Conservation (phyloP, 2,797 vertebrate species). For the Peromyscus attwateri region DNA sequence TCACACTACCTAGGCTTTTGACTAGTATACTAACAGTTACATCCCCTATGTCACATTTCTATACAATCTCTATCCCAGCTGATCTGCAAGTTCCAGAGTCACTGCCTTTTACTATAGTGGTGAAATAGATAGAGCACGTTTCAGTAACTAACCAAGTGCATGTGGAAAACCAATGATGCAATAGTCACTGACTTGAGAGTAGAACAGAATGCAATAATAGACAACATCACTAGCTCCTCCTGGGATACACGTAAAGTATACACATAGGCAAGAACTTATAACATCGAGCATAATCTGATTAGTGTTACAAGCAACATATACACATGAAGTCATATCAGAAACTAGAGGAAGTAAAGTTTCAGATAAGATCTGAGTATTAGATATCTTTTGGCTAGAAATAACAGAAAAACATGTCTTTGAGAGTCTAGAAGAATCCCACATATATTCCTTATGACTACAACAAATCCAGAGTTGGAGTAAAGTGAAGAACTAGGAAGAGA, state of each 20-base stretch:
- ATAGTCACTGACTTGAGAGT: not conserved
- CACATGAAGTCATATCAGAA: not conserved
- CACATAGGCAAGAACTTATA: not conserved
- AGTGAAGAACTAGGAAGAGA: not conserved
- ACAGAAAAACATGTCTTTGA: not conserved
- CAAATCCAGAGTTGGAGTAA: not conserved
- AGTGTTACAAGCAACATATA: not conserved
- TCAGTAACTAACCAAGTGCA: not conserved
- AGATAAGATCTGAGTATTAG: not conserved
- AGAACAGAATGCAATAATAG: not conserved
- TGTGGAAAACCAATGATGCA: not conserved
- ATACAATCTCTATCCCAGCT: not conserved
- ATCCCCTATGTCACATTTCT: not conserved
- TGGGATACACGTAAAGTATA: not conserved
- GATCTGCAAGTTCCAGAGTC: not conserved
- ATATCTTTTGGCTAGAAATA: not conserved
- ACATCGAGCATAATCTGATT: not conserved
- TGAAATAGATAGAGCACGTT: conserved; percentile 22
- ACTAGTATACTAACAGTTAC: not conserved
- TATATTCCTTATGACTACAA: not conserved
- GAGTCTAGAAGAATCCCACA: not conserved
- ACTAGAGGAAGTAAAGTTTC: conserved; percentile 36
- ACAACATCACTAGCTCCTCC: not conserved
- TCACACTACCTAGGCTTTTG: conserved; percentile 34
- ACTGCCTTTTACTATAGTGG: not conserved